Percentiles rank a stretch among this genome's conserved stretches.
Conservation (phyloP, 1,140 invertebrate species). For the Drosophila fuyamai region DNA sequence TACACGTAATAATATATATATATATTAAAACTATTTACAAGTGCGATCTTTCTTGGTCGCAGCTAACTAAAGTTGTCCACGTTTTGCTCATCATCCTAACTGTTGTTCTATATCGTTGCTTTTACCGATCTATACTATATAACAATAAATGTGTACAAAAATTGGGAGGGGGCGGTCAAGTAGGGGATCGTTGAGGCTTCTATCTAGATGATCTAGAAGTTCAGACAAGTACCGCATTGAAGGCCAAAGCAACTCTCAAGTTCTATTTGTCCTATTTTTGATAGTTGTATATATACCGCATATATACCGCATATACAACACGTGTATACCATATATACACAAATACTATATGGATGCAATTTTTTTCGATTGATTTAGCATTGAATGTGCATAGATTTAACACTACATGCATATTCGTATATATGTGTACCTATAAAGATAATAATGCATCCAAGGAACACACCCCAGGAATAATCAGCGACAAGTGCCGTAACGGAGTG, state of each 20-base stretch:
- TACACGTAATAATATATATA: slow-evolving; percentile 11
- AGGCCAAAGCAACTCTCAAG: slow-evolving; percentile 29
- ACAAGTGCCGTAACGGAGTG: neutral
- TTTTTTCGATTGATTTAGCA: slow-evolving; percentile 60
- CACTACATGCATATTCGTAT: slow-evolving; percentile 18
- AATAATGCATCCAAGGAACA: slow-evolving; percentile 34
- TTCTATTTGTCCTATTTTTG: slow-evolving; percentile 78
- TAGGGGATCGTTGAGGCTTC: neutral
- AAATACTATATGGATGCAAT: slow-evolving; percentile 26
- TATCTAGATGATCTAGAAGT: too few species aligned
- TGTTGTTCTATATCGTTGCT: slow-evolving; percentile 46
- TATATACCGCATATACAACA: slow-evolving; percentile 43
- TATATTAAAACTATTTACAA: slow-evolving; percentile 67
- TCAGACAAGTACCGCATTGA: neutral
- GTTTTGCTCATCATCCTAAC: slow-evolving; percentile 50
- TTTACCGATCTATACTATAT: slow-evolving; percentile 43
- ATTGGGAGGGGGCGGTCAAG: too few species aligned
- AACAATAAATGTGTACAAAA: slow-evolving; percentile 47
- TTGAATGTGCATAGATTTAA: slow-evolving; percentile 54
- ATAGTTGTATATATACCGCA: slow-evolving; percentile 65
- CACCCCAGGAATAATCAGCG: neutral
- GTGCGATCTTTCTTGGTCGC: slow-evolving; percentile 56
- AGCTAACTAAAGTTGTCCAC: slow-evolving; percentile 45
- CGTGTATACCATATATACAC: slow-evolving; percentile 33
- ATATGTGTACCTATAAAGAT: slow-evolving; percentile 30